Evolutionary conservation across 1,140 invertebrate genomes (phyloP), one percentile per base, ranked within the genome.

Genomic region (Lordiphosa mommai): DNA sequence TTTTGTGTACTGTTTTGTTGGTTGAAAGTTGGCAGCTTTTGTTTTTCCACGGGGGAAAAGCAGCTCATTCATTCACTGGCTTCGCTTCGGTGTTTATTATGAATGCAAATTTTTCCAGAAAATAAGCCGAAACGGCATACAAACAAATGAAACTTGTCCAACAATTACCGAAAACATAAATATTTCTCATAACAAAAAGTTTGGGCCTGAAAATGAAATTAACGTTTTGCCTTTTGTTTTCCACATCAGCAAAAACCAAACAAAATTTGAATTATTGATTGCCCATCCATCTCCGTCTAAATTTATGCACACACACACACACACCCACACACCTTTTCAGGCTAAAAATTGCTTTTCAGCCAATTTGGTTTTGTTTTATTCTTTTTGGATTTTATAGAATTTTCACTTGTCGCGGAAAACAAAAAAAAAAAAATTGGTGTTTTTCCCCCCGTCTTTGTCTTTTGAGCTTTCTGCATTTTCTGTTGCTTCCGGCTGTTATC

Each of bases 251-350:
- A 48, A 36, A 66, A 66, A 66, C 56, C 50, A 70, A 66, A 66
- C 43, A 63, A 68, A 84, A 82, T 82, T 82, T 82, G 77, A 82
- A 82, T 82, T 82, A 82, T 82, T 82, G 76, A 82, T 82, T 82
- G 76, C 9, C 34, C 47, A 23, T 27, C 33, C 20, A 13, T 33
- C 27, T 16, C 10, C 10, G 41, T 17, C 76, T 67, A 76, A 76
- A 76, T 80, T 74, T 76, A 59, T 71, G 70, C 13, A 2, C 9
- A 44, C 23, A 55, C 64, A 56, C 70, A 79, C 76, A 73, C 72
- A 60, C 57, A 36, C 52, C 20, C 5, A 30, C 30, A 34, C 16
- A 41, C 43, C 23, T 46, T 29, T 32, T 14, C 41, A 37, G 36
- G 40, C 30, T 60, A 71, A 76, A 80, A 82, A 71, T 74, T 59